phyloP scores from a whole-genome alignment of 2,113 vertebrate species.

The Oryzias celebensis region DNA sequence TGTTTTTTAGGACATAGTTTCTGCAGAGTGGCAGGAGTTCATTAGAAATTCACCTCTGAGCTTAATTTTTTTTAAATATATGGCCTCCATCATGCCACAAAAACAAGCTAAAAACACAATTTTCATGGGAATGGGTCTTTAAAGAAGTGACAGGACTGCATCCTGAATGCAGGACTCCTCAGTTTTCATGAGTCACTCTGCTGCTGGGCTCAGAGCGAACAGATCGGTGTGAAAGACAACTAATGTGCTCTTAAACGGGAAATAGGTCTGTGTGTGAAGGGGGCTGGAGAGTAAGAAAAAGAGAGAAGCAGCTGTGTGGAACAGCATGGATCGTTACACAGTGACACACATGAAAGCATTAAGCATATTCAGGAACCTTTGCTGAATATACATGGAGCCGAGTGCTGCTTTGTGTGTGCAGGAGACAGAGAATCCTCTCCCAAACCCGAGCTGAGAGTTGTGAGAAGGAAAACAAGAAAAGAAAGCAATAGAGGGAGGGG shows the following conservation, averaged over 20 bases:
- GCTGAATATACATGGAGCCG: conserved; percentile 76
- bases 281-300: conserved; percentile 40
- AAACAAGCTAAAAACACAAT: too few relatives aligned
- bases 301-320: conserved; percentile 73
- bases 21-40: too few relatives aligned
- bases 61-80: too few relatives aligned
- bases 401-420: conserved; percentile 39
- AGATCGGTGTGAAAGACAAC: conserved; percentile 45
- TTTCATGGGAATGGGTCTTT: neutral
- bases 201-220: conserved; percentile 20
- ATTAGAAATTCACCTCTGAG: too few relatives aligned
- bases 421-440: conserved; percentile 39
- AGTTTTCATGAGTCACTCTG: conserved; percentile 34
- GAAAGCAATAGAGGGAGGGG: conserved; percentile 36
- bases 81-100: too few relatives aligned
- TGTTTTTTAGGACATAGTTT: too few relatives aligned
- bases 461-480: conserved; percentile 64
- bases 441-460: conserved; percentile 55
- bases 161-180: conserved; percentile 23
- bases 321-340: conserved; percentile 78
- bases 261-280: conserved; percentile 33
- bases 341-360: conserved; percentile 77
- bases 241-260: conserved; percentile 58
- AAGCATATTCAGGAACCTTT: conserved; percentile 74
- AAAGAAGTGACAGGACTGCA: conserved; percentile 37